Base-by-base conservation (phyloP, 2,888 invertebrate species). In the Cerastis leucographa region DNA sequence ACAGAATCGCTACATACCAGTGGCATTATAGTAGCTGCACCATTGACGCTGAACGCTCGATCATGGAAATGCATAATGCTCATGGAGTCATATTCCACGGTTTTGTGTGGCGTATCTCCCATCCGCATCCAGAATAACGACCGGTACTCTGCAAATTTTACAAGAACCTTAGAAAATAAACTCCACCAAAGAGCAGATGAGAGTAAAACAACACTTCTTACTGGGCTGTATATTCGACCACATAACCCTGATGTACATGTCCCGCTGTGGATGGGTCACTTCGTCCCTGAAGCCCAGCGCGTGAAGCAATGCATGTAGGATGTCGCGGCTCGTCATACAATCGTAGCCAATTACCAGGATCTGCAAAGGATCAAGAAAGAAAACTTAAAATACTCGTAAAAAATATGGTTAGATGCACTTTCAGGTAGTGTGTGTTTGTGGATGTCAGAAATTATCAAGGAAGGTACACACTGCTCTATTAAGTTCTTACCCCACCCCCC, bases 1-100 rank as follows among this genome's bases (percentile, higher is more conserved):
- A 59, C 29, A 17, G 29, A 59, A 59, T 9, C 19, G 0, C 35
- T 62, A 64, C 54, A 22, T 71, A 74, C 72, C 9, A 68, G 7
- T 64, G 95, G 89, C 8, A 87, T 76, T 5, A 95, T 89, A 8
- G 95, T 95, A 2, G 94, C 90, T 44, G 89, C 93, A 6, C 96
- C 96, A 67, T 95, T 95, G 12, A 81, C 80, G 64, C 92, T 95
- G 80, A 89, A 96, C 0, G 94, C 94, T 22, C 94, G 87, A 40
- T 94, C 94, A 76, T 94, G 94, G 87, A 96, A 96, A 49, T 96
- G 95, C 95, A 96, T 95, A 17, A 95, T 78, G 77, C 96, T 96
- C 87, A 90, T 85, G 0, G 95, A 93, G 72, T 96, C 95, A 73
- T 95, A 96, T 76, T 96, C 95, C 8, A 91, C 88, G 22, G 91